A percentile compares a stretch with the other conserved stretches of the same genome.
phyloP scores from a whole-genome alignment of 2,113 vertebrate genomes.

The Corythaixoides concolor region DNA sequence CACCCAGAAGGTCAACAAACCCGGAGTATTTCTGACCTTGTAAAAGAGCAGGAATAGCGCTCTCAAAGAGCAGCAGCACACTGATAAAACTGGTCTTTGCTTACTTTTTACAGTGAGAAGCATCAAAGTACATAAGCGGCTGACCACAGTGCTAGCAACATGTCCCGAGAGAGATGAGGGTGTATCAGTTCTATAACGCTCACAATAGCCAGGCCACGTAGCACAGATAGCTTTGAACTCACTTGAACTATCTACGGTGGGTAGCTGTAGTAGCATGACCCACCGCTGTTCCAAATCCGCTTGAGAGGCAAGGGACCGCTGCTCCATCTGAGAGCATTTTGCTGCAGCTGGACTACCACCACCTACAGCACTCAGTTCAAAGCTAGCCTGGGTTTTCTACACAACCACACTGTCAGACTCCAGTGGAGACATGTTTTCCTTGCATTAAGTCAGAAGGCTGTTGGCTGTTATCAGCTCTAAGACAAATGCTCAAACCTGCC shows the following conservation, averaged over 20 bases:
- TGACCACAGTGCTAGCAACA: not conserved
- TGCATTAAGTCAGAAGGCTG: not conserved
- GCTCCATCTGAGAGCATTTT: fast-evolving
- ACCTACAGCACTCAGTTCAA: not conserved
- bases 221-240: not conserved
- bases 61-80: not conserved
- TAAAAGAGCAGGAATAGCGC: not conserved
- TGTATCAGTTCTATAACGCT: fast-evolving
- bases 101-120: not conserved
- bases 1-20: not conserved
- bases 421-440: not conserved
- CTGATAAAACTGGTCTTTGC: not conserved
- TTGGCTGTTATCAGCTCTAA: not conserved
- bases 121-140: not conserved
- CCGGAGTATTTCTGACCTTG: not conserved
- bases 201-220: not conserved
- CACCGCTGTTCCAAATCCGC: not conserved
- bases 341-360: not conserved
- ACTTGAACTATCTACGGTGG: fast-evolving
- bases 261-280: not conserved
- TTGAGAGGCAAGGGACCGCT: not conserved
- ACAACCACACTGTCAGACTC: not conserved
- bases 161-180: fast-evolving
- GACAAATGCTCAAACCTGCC: not conserved
- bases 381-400: not conserved